These are phyloP conservation scores for Heteropelma amictum DNA, from an alignment of 2,888 invertebrate species.

Conservation along the genomic window DNA sequence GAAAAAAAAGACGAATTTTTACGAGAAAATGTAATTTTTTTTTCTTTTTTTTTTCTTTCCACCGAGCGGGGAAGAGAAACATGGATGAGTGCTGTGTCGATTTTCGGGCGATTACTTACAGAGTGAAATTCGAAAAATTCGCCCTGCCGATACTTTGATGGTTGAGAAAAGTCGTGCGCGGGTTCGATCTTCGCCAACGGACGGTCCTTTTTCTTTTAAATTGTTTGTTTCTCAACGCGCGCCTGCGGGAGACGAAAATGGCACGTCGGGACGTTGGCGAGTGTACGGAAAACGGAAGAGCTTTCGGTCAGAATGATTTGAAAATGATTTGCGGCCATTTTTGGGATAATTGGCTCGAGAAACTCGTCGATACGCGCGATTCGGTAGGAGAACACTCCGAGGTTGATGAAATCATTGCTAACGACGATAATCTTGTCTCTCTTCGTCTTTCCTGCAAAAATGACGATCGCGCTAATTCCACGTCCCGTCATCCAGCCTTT, in stretches of 20 bases:
- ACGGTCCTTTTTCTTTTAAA: background rate
- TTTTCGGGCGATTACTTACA: slow-evolving; percentile 1
- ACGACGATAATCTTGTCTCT: slow-evolving; percentile 29
- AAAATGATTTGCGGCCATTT: slow-evolving; percentile 56
- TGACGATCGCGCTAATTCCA: slow-evolving; percentile 38
- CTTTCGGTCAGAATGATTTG: slow-evolving; percentile 49
- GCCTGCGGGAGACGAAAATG: too few species aligned
- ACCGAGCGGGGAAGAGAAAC: background rate
- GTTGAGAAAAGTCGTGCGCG: background rate
- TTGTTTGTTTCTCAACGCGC: background rate
- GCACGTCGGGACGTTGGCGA: slow-evolving; percentile 52
- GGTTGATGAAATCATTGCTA: slow-evolving; percentile 61
- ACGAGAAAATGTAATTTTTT: background rate
- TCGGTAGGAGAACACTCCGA: slow-evolving; percentile 69
- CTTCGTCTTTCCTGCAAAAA: slow-evolving; percentile 43
- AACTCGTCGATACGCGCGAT: slow-evolving; percentile 72
- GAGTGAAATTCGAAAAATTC: slow-evolving; percentile 11
- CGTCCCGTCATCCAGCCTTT: slow-evolving; percentile 45
- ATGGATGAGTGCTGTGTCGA: slow-evolving; percentile 27
- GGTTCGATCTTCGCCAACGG: background rate
- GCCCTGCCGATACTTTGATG: background rate
- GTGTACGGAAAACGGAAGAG: slow-evolving; percentile 37
- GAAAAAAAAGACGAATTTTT: background rate
- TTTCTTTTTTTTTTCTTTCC: background rate
- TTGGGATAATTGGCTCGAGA: slow-evolving; percentile 70